These are phyloP conservation scores for Himalopsyche japonica DNA, from an alignment of 2,888 invertebrate genomes.

Conservation along the genomic window DNA sequence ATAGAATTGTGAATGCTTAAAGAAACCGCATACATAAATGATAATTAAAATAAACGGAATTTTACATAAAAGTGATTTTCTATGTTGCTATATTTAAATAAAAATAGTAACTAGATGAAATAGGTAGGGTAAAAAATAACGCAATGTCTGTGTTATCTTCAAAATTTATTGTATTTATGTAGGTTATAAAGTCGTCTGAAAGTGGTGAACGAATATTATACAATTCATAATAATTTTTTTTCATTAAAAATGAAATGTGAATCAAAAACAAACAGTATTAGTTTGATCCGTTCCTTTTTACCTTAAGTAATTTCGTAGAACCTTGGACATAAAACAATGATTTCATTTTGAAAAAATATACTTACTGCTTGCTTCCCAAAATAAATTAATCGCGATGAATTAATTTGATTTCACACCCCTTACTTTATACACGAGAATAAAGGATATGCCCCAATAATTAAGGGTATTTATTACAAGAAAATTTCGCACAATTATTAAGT, in stretches of 20 bases:
- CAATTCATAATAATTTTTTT: constrained; percentile 59
- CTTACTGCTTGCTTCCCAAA: neutral
- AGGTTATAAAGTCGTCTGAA: constrained; percentile 62
- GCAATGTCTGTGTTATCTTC: constrained; percentile 35
- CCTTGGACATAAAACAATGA: neutral
- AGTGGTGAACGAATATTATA: constrained; percentile 63
- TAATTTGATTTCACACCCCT: neutral
- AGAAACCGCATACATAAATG: too few relatives aligned
- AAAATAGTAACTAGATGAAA: neutral
- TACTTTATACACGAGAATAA: neutral
- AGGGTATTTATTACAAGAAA: too few relatives aligned
- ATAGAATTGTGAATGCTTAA: too few relatives aligned
- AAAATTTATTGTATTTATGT: constrained; percentile 43
- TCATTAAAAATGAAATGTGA: constrained; percentile 45
- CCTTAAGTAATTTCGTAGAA: neutral
- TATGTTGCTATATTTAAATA: too few relatives aligned
- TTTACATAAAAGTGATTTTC: too few relatives aligned
- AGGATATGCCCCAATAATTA: too few relatives aligned
- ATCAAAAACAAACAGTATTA: constrained; percentile 20
- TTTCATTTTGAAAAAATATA: neutral
- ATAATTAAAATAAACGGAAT: too few relatives aligned
- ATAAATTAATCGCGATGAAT: neutral
- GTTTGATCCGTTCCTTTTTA: neutral
- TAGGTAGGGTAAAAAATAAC: neutral
- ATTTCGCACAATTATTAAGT: too few relatives aligned